phyloP scores from a whole-genome alignment of 2,888 invertebrate genomes.

The Dichetophora obliterata region DNA sequence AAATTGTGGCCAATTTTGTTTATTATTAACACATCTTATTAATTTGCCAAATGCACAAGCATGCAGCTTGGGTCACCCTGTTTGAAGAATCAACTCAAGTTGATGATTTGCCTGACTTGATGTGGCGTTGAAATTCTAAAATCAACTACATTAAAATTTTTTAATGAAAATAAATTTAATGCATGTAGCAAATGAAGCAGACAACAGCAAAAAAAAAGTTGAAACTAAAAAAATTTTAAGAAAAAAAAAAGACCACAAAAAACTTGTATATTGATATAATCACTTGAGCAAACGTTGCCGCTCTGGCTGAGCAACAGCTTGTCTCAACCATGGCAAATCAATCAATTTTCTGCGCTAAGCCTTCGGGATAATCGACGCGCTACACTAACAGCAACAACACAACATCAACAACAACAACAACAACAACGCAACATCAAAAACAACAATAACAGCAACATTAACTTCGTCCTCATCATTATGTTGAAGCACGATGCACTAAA shows the following conservation, averaged over 20 bases:
- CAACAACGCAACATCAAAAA: slow-evolving; percentile 8
- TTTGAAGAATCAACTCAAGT: background rate
- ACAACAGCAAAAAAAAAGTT: background rate
- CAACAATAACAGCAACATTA: slow-evolving; percentile 3
- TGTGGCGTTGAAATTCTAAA: slow-evolving; percentile 1
- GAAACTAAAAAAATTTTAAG: background rate
- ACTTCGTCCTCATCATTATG: too few relatives aligned
- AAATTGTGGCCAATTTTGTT: background rate
- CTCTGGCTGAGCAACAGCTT: background rate
- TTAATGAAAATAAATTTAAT: background rate
- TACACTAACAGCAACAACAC: slow-evolving; percentile 51
- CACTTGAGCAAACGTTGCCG: slow-evolving; percentile 31
- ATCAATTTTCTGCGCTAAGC: slow-evolving; percentile 59
- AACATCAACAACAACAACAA: background rate
- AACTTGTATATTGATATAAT: slow-evolving; percentile 24
- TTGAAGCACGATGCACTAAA: too few relatives aligned
- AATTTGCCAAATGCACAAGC: too few relatives aligned
- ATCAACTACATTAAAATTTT: slow-evolving; percentile 1
- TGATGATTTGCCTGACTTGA: background rate
- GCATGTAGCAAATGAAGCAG: background rate
- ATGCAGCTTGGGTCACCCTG: slow-evolving; percentile 1
- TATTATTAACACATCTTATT: too few relatives aligned
- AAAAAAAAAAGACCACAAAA: background rate
- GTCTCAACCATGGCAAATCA: slow-evolving; percentile 63
- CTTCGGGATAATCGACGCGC: slow-evolving; percentile 62